These are phyloP conservation scores for Tautogolabrus adspersus DNA, from an alignment of 2,113 vertebrate species.

Conservation along the genomic window DNA sequence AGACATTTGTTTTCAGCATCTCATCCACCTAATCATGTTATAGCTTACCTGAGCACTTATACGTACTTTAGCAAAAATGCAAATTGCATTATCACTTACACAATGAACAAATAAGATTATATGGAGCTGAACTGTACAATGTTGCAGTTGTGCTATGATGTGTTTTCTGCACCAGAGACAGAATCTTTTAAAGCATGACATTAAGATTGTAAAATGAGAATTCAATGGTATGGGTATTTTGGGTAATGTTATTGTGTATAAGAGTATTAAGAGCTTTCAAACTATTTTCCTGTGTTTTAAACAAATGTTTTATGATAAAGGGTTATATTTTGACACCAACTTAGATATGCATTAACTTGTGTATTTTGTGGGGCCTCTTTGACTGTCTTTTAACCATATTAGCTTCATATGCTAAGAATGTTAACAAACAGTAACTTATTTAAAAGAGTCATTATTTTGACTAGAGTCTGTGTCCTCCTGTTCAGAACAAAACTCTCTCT, in stretches of 20 bases:
- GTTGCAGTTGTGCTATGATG: constrained; percentile 35
- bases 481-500: no score
- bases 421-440: background rate
- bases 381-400: background rate
- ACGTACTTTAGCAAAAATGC: constrained; percentile 27
- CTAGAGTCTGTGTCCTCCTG: no score
- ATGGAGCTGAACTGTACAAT: constrained; percentile 7
- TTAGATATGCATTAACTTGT: background rate
- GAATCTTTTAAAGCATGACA: background rate
- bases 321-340: background rate
- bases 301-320: constrained; percentile 17
- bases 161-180: background rate
- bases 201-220: constrained; percentile 10
- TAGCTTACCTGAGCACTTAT: constrained; percentile 51
- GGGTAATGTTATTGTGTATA: background rate
- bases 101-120: background rate
- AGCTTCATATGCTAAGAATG: background rate
- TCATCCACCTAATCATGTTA: constrained; percentile 5
- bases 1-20: background rate
- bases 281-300: constrained; percentile 38
- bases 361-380: background rate
- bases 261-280: constrained; percentile 22
- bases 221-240: constrained; percentile 13
- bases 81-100: constrained; percentile 14
- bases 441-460: no score